Percentiles rank a stretch among this genome's conserved stretches.
Conservation (phyloP, 2,888 invertebrate species). For the Diachrysia chrysitis region DNA sequence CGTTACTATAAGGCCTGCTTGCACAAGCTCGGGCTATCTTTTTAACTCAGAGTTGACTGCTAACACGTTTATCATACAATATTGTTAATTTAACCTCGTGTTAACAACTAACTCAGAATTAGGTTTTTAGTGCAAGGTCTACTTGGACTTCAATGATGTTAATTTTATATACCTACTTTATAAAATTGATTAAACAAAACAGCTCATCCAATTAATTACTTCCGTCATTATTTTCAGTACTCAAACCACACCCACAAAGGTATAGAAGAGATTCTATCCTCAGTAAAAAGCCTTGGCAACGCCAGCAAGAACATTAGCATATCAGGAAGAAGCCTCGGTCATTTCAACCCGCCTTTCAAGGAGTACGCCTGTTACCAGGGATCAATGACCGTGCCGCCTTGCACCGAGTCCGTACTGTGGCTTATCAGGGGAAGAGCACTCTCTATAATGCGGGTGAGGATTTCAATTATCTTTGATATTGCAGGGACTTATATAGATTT, state of each 20-base stretch:
- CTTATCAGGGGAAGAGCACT: slow-evolving; percentile 72
- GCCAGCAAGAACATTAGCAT: slow-evolving; percentile 37
- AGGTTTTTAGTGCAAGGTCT: too few relatives aligned
- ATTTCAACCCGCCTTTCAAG: slow-evolving; percentile 73
- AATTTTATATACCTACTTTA: too few relatives aligned
- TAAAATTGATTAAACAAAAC: too few relatives aligned
- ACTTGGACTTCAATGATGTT: too few relatives aligned
- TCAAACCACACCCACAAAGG: slow-evolving; percentile 69
- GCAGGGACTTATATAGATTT: background rate
- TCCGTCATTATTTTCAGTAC: slow-evolving; percentile 65
- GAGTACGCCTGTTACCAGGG: slow-evolving; percentile 79
- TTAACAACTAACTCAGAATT: too few relatives aligned
- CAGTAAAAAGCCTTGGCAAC: slow-evolving; percentile 19
- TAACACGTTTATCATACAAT: too few relatives aligned
- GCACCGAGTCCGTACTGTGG: slow-evolving; percentile 79
- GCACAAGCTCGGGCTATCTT: too few relatives aligned
- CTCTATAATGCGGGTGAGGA: slow-evolving; percentile 71
- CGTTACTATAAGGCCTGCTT: too few relatives aligned
- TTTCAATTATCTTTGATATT: slow-evolving; percentile 1
- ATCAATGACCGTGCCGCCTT: slow-evolving; percentile 77
- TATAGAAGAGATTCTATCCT: slow-evolving; percentile 60
- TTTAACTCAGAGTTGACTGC: too few relatives aligned
- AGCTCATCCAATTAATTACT: too few relatives aligned
- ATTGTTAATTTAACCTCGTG: too few relatives aligned
- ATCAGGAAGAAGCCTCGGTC: slow-evolving; percentile 54